Evolutionary conservation across 1,140 invertebrate genomes (phyloP).

Genomic region (Zaprionus nigranus): DNA sequence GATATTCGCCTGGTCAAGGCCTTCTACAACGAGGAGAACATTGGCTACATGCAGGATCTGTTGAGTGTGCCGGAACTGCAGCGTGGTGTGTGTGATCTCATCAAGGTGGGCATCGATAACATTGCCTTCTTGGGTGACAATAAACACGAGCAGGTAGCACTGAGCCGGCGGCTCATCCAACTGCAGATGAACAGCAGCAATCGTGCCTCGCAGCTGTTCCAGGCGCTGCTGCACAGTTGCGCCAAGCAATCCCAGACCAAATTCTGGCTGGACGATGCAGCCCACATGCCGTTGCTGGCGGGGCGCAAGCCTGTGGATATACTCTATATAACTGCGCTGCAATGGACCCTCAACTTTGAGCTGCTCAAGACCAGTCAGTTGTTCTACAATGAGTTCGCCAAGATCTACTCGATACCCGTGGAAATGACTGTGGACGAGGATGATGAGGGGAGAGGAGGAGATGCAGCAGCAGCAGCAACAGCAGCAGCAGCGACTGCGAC

Average conservation of each 20-base stretch:
- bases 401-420: conserved; percentile 78
- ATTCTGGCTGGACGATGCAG: conserved; percentile 66
- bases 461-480: conserved; percentile 45
- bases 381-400: conserved; percentile 80
- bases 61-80: conserved; percentile 66
- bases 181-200: conserved; percentile 77
- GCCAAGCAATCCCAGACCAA: conserved; percentile 44
- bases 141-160: conserved; percentile 59
- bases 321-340: conserved; percentile 71
- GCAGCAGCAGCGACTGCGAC: conserved; percentile 60
- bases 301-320: conserved; percentile 72
- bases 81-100: conserved; percentile 78
- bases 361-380: conserved; percentile 75
- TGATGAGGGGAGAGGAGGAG: conserved; percentile 17
- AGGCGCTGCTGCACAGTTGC: conserved; percentile 56
- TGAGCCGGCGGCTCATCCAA: conserved; percentile 74
- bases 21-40: conserved; percentile 82
- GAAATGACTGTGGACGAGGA: conserved; percentile 63
- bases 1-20: conserved; percentile 79
- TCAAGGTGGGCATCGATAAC: conserved; percentile 82
- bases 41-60: conserved; percentile 76
- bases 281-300: conserved; percentile 20
- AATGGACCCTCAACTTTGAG: conserved; percentile 80
- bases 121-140: conserved; percentile 78
- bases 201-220: conserved; percentile 63